These are phyloP conservation scores for Kuschelorhynchus macadamiae DNA, from an alignment of 2,888 invertebrate genomes.

Conservation along the genomic window DNA sequence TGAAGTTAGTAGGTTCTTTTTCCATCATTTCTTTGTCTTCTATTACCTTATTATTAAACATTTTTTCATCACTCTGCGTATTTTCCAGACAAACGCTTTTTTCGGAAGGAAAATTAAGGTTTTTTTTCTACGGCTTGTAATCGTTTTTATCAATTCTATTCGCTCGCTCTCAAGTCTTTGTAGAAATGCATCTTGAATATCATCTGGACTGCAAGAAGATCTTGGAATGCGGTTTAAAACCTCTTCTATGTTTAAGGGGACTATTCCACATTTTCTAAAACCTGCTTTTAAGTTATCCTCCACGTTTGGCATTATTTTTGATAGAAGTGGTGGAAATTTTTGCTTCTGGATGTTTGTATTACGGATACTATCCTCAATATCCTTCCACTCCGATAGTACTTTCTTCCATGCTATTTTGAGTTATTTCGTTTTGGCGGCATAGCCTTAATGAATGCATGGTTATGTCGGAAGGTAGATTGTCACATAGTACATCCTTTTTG, in stretches of 20 bases:
- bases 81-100: no score
- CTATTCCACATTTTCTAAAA: conserved; percentile 19
- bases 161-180: neutral
- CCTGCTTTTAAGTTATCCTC: conserved; percentile 16
- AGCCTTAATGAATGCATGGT: conserved; percentile 11
- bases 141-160: no score
- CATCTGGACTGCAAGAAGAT: conserved; percentile 26
- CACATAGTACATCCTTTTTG: conserved; percentile 26
- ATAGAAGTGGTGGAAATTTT: conserved; percentile 11
- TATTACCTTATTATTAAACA: no score
- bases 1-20: no score
- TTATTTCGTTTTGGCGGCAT: conserved; percentile 11
- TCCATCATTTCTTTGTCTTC: no score
- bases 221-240: conserved; percentile 20
- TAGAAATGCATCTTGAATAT: conserved; percentile 24
- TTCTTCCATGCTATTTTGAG: no score
- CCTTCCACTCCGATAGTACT: conserved; percentile 13
- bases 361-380: conserved; percentile 15
- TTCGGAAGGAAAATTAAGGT: no score
- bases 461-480: conserved; percentile 21
- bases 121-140: no score
- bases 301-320: conserved; percentile 9
- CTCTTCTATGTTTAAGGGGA: conserved; percentile 15
- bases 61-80: no score
- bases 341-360: conserved; percentile 27